Base-by-base conservation (phyloP, 92 coral and sea anemone genomes). In the Blastomussa wellsi region DNA sequence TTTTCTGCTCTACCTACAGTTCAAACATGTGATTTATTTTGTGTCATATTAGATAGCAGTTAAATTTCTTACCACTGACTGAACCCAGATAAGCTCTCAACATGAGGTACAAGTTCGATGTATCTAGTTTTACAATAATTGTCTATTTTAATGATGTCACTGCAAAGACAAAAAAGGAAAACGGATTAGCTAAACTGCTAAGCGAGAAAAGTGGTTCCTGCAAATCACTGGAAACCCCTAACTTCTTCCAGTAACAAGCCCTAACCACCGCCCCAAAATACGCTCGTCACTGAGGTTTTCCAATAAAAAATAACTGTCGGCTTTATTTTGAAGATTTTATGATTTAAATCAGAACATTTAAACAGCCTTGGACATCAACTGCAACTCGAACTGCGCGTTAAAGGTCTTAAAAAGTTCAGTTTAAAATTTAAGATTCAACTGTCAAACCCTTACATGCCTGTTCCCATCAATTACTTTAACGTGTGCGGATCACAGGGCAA, bases 91-190 rank as follows among this genome's bases (percentile, higher is more conserved):
- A 94, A 83, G 83, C 95, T 95, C 37, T 96, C 99, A 68, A 96
- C 65, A 53, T 91, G 97, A 5, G 99, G 99, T 20, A 96, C 86
- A 24, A 96, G 87, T 76, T 96, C 99, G 22, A 96, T 88, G 78
- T 92, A 94, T 87, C 99, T 86, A 53, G 79, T 87, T 74, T 90
- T 86, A 79, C 99, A 96, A 75, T 96, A 96, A 60, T 86, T 87
- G 86, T 96, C 99, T 52, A 96, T 86, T 79, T 92, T 92, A 33
- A 96, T 85, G 42, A 96, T 90, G 59, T 96, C 98, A 81, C 99
- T 96, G 88, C 42, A 81, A 87, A 4, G 24, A 49, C 20, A 0
- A 36, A 69, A 41, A 52, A 33, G 39, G 31, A 71, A 10, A 71
- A 71, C 1, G 44, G 57, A 29, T 79, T 35, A n/a, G 37, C 9